These are phyloP conservation scores for Hyposoter dolosus DNA, from an alignment of 2,888 invertebrate species.

Conservation along the genomic window DNA sequence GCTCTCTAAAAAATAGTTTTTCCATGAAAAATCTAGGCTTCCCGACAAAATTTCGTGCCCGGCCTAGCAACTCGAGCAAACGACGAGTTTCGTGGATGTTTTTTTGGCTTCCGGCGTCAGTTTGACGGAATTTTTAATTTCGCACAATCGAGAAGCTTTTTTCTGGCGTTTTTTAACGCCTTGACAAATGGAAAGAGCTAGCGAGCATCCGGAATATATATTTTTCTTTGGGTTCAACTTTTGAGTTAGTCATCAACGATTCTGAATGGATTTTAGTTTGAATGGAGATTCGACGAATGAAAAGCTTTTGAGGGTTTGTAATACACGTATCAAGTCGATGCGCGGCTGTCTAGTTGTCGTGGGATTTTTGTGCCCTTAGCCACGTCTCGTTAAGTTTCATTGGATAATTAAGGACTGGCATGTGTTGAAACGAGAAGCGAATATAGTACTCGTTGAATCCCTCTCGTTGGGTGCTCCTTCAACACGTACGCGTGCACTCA, in stretches of 20 bases:
- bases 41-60: too few species aligned
- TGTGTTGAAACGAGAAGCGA: slow-evolving; percentile 59
- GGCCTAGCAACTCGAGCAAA: too few species aligned
- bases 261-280: slow-evolving; percentile 22
- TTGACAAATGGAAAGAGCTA: background rate
- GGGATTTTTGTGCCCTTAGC: slow-evolving; percentile 68
- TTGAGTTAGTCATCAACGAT: slow-evolving; percentile 1
- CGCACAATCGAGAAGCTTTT: background rate
- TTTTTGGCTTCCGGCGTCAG: background rate
- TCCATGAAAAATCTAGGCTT: too few species aligned
- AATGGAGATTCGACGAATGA: slow-evolving; percentile 31
- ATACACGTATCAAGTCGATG: slow-evolving; percentile 30
- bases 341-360: slow-evolving; percentile 57
- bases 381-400: slow-evolving; percentile 66
- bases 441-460: slow-evolving; percentile 1
- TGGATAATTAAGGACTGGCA: slow-evolving; percentile 68
- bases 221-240: slow-evolving; percentile 2
- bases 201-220: background rate
- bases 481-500: slow-evolving; percentile 8
- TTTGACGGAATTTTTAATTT: background rate
- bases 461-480: slow-evolving; percentile 11
- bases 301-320: slow-evolving; percentile 38
- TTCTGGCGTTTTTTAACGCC: background rate
- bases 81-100: too few species aligned
- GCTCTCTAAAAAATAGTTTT: too few species aligned